phyloP scores from a whole-genome alignment of 2,797 vertebrate genomes.

The Chiroxiphia lanceolata region DNA sequence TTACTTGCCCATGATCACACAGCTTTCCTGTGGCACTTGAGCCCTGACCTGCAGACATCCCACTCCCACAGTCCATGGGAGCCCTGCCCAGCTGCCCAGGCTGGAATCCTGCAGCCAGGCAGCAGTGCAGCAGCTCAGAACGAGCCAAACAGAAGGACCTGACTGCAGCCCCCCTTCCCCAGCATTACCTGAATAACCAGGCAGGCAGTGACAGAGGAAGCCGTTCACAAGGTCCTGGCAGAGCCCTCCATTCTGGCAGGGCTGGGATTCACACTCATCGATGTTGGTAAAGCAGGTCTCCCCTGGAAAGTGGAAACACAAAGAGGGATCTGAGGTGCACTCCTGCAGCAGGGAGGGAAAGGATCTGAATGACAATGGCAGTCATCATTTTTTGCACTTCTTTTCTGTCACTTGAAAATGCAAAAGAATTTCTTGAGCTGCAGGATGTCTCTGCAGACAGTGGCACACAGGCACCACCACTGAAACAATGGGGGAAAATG shows the following conservation, averaged over 20 bases:
- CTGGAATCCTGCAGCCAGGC: not conserved
- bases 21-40: not conserved
- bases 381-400: not conserved
- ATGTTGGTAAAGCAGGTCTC: constrained; percentile 84
- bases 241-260: constrained; percentile 84
- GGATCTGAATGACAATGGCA: not conserved
- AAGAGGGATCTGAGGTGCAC: not conserved
- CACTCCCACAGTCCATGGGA: not conserved
- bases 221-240: constrained; percentile 85
- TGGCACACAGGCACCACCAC: not conserved
- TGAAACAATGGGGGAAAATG: not conserved
- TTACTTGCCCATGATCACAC: not conserved
- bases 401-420: not conserved
- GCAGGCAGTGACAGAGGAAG: constrained; percentile 84
- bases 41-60: not conserved
- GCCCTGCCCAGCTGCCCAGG: not conserved
- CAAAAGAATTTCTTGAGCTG: not conserved
- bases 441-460: not conserved
- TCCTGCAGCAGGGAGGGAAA: not conserved
- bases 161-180: not conserved
- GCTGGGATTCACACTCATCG: constrained; percentile 86
- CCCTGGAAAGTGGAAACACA: constrained; percentile 73
- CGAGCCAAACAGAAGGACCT: not conserved
- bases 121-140: not conserved
- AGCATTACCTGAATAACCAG: constrained; percentile 87